Percentiles rank a stretch among this genome's conserved stretches.
Conservation (phyloP, 1,140 invertebrate genomes). For the Amyelois transitella region DNA sequence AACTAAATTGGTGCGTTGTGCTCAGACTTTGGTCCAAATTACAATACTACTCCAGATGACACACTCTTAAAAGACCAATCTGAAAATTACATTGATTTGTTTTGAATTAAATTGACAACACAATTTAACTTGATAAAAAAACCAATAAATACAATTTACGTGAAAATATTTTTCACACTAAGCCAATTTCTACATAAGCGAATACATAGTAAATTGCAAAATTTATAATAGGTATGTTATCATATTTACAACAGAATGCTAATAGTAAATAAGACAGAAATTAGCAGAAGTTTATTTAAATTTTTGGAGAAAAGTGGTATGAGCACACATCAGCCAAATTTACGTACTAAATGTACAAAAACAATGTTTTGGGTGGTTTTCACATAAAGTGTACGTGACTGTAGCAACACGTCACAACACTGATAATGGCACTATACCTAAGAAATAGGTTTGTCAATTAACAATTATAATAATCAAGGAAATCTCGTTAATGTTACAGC, state of each 20-base stretch:
- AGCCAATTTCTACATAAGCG: background rate
- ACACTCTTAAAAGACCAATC: conserved; percentile 73
- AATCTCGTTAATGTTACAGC: conserved; percentile 7
- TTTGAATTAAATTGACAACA: conserved; percentile 5
- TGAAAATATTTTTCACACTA: background rate
- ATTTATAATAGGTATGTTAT: background rate
- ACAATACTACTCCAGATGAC: conserved; percentile 61
- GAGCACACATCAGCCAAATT: conserved; percentile 25
- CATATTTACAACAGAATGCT: conserved; percentile 10
- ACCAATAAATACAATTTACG: background rate
- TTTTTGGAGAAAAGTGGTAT: conserved; percentile 15
- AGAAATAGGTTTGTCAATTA: conserved; percentile 27
- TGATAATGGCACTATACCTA: conserved; percentile 44
- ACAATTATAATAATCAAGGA: conserved; percentile 17
- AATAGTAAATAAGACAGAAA: background rate
- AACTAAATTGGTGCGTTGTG: conserved; percentile 25
- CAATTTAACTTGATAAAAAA: conserved; percentile 1
- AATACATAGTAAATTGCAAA: background rate
- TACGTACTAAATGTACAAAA: conserved; percentile 10
- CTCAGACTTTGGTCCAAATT: conserved; percentile 27
- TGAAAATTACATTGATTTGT: conserved; percentile 48
- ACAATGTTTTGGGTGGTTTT: conserved; percentile 12
- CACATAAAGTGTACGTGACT: conserved; percentile 13
- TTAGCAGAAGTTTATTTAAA: background rate
- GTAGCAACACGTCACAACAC: conserved; percentile 29